Evolutionary conservation across 2,888 invertebrate genomes (phyloP).

Genomic region (Leucania comma): DNA sequence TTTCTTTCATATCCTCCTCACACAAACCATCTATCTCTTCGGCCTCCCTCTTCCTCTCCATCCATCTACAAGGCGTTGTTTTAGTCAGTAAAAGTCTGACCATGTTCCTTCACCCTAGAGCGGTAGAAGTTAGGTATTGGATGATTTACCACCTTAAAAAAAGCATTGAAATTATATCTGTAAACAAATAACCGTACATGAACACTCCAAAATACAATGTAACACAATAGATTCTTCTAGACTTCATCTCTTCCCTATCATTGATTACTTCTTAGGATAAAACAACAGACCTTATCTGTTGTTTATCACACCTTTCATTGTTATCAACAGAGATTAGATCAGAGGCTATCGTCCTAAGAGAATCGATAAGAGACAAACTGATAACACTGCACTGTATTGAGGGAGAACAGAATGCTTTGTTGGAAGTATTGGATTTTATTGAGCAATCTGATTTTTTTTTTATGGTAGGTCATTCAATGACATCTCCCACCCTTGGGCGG

Average conservation of each 20-base stretch:
- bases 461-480: no score
- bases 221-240: slow-evolving; percentile 26
- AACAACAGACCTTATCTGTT: slow-evolving; percentile 28
- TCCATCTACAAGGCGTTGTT: no score
- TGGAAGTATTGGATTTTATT: not conserved
- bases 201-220: not conserved
- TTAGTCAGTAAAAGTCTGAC: no score
- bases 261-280: slow-evolving; percentile 15
- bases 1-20: no score
- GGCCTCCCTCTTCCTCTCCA: no score
- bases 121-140: no score
- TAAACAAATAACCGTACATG: not conserved
- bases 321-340: slow-evolving; percentile 43
- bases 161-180: not conserved
- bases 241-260: slow-evolving; percentile 14
- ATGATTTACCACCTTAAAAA: no score
- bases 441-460: no score
- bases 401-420: not conserved
- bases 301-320: slow-evolving; percentile 39
- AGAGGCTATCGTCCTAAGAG: slow-evolving; percentile 21
- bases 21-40: no score
- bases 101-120: no score
- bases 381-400: slow-evolving; percentile 10
- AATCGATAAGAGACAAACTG: slow-evolving; percentile 37
- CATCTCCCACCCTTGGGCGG: no score